phyloP scores from a whole-genome alignment of 2,113 vertebrate genomes.

The Tragelaphus strepsiceros region DNA sequence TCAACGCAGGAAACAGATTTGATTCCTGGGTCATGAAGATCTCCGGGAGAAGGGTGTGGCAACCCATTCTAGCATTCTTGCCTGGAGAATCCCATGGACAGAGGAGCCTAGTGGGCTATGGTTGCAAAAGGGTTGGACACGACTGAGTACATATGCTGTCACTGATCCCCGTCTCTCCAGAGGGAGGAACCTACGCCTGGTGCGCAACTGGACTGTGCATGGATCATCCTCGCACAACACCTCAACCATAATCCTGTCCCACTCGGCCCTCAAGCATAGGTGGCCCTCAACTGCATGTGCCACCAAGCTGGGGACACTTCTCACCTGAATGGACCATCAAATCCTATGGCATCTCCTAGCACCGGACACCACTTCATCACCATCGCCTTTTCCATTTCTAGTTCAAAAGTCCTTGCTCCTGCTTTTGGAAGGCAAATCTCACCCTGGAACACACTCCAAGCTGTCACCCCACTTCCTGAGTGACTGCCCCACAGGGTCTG shows the following conservation, averaged over 20 bases:
- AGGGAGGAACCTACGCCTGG: rapidly evolving
- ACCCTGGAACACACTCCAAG: no score
- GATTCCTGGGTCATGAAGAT: not conserved
- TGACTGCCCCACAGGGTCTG: not conserved
- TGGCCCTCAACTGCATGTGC: not conserved
- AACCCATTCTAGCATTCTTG: not conserved
- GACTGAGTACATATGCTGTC: not conserved
- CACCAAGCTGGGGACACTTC: not conserved
- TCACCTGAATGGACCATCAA: not conserved
- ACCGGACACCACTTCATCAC: not conserved
- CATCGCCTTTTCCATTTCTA: not conserved
- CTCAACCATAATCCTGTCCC: not conserved
- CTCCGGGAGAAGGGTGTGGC: not conserved
- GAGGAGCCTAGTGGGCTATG: not conserved
- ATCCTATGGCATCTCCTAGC: not conserved
- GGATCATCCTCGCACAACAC: not conserved
- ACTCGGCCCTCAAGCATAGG: not conserved
- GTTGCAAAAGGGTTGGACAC: not conserved
- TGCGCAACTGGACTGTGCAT: not conserved
- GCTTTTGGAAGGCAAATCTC: not conserved
- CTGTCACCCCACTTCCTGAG: not conserved
- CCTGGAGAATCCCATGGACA: not conserved
- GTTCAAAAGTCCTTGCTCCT: not conserved
- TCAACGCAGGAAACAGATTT: not conserved
- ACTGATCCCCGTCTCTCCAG: not conserved